A percentile compares a stretch with the other conserved stretches of the same genome.
These are phyloP conservation scores for Cynodonichthys magdalenae DNA, from an alignment of 2,797 vertebrate genomes.

Conservation along the genomic window DNA sequence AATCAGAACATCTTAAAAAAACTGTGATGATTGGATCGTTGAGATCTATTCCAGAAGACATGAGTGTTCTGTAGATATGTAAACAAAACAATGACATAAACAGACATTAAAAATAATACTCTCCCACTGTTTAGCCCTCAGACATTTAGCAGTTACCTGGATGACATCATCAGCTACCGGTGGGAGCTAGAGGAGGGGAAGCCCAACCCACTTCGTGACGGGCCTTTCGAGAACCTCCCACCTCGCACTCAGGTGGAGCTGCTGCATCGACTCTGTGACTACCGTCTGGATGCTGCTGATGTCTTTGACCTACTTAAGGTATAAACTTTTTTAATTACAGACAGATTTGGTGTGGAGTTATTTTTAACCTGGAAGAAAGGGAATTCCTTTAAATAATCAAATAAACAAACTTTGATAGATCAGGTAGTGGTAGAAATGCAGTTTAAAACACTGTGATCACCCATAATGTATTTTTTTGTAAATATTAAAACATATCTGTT, in stretches of 20 bases:
- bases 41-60: too few relatives aligned
- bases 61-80: not conserved
- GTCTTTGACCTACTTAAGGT: constrained; percentile 99
- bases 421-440: too few relatives aligned
- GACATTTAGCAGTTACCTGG: constrained; percentile 92
- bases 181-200: constrained; percentile 99
- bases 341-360: too few relatives aligned
- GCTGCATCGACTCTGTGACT: constrained; percentile 95
- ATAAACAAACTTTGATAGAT: too few relatives aligned
- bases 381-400: too few relatives aligned
- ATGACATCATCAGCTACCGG: constrained; percentile 97
- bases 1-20: too few relatives aligned
- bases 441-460: not conserved
- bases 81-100: not conserved
- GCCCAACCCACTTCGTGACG: constrained; percentile 90
- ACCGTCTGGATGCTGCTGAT: constrained; percentile 95
- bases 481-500: not conserved
- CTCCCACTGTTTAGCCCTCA: constrained; percentile 80
- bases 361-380: too few relatives aligned
- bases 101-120: not conserved
- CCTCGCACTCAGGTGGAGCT: constrained; percentile 91
- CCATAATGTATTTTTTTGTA: not conserved
- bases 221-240: constrained; percentile 87
- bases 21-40: too few relatives aligned
- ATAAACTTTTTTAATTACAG: constrained; percentile 4